These are phyloP conservation scores for Squalus acanthias DNA, from an alignment of 2,797 vertebrate species.

Conservation along the genomic window DNA sequence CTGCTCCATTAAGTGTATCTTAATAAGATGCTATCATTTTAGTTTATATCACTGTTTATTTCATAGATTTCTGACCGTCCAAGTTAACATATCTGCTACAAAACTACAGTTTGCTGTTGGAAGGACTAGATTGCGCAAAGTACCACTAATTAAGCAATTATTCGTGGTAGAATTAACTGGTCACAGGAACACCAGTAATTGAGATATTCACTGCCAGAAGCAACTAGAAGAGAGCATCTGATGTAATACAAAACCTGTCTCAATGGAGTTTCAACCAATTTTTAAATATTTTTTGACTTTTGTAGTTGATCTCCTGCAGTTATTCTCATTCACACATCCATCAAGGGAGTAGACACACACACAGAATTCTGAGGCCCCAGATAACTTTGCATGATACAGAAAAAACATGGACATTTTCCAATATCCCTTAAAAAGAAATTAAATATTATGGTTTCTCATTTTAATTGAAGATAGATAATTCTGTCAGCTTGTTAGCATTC, in stretches of 20 bases:
- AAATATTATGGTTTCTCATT: not conserved
- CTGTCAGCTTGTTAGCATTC: not conserved
- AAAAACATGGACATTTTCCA: not conserved
- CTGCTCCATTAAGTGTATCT: not conserved
- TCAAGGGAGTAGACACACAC: not conserved
- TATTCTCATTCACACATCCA: not conserved
- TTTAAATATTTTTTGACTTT: not conserved
- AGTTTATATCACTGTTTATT: not conserved
- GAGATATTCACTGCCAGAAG: constrained; percentile 16
- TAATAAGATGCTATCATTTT: not conserved
- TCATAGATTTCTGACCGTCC: not conserved
- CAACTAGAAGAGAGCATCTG: not conserved
- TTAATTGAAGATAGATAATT: not conserved
- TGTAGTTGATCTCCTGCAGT: not conserved
- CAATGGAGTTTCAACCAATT: constrained; percentile 11
- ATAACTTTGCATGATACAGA: not conserved
- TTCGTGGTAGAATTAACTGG: not conserved
- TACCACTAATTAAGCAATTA: not conserved
- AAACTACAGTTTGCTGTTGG: not conserved
- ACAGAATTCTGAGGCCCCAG: not conserved
- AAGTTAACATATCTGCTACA: not conserved
- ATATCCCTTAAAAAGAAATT: not conserved
- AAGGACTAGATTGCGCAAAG: not conserved
- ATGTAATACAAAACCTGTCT: not conserved
- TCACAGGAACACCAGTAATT: constrained; percentile 9